Evolutionary conservation across 2,797 vertebrate genomes (phyloP), one percentile per base, ranked within the genome.

Genomic region (Falco cherrug): DNA sequence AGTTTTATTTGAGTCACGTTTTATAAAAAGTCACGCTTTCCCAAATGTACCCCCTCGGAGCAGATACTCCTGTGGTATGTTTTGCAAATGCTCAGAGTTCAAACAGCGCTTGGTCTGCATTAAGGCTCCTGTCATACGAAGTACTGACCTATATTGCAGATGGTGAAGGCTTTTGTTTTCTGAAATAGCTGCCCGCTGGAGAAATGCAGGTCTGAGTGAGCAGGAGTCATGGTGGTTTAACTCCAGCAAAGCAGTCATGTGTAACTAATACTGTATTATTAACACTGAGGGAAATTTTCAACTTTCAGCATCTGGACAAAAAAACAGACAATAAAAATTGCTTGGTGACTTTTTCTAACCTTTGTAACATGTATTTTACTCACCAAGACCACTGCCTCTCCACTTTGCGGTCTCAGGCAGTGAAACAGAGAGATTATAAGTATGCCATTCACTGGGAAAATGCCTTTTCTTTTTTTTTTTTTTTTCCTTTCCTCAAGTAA

Each of bases 221-320:
- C 95, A 97, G 97, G 95, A 97, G 90, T 45, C 83, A 41, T 92
- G 83, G 94, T 97, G 98, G 96, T 94, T 96, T 87, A 77, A 65
- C 96, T 98, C 97, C 96, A 97, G 87, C 70, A 94, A 95, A 94
- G 98, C 98, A 97, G 93, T 96, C 97, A 94, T 91, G 97, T 98
- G 97, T 97, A 97, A 97, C 97, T 97, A 98, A 98, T 97, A 96
- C 97, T 94, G 92, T 98, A 86, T 98, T 98, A 98, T 98, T 98
- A 98, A 96, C 98, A 92, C 92, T 26, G 97, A 96, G 97, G 97
- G 98, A 97, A 97, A 98, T 95, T 95, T 97, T 96, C 96, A 97
- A 96, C 91, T 97, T 98, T 97, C 97, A 94, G 92, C 96, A 84
- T 97, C 97, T 97, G 98, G 97, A 98, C 39, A 97, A 97, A 98